Percentiles rank a stretch among this genome's conserved stretches.
phyloP scores from a whole-genome alignment of 1,140 invertebrate species.

The Eriocheir sinensis region DNA sequence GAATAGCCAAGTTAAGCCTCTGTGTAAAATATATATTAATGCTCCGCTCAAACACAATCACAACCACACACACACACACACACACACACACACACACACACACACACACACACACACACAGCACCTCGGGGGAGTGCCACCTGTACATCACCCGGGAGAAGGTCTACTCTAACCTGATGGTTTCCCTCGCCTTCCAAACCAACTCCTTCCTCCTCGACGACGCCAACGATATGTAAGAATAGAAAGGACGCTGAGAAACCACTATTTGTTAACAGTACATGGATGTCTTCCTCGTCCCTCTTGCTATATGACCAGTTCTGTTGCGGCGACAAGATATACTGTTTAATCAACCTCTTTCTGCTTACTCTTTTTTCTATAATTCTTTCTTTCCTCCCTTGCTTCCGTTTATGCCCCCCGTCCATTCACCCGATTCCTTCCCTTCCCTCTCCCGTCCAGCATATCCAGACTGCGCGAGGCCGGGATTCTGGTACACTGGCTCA shows the following conservation, averaged over 20 bases:
- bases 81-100: constrained; percentile 15
- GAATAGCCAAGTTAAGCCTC: too few relatives aligned
- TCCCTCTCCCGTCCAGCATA: neutral
- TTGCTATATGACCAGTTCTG: too few relatives aligned
- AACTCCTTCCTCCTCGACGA: neutral
- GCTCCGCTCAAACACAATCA: neutral
- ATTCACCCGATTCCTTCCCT: too few relatives aligned
- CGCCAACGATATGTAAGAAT: neutral
- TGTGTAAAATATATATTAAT: too few relatives aligned
- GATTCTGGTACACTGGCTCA: constrained; percentile 29
- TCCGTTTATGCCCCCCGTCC: too few relatives aligned
- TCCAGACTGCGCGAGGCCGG: constrained; percentile 41
- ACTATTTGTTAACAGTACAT: neutral
- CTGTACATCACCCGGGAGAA: neutral
- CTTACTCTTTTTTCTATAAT: neutral
- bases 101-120: neutral
- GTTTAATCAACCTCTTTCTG: too few relatives aligned
- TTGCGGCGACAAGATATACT: too few relatives aligned
- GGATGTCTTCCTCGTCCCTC: too few relatives aligned
- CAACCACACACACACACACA: neutral
- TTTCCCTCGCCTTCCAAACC: neutral
- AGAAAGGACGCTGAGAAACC: neutral
- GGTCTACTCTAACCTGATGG: neutral
- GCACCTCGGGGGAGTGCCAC: neutral
- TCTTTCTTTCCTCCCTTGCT: too few relatives aligned